A percentile compares a stretch with the other conserved stretches of the same genome.
Conservation (phyloP, 2,113 vertebrate genomes). For the Pomatostomus ruficeps region DNA sequence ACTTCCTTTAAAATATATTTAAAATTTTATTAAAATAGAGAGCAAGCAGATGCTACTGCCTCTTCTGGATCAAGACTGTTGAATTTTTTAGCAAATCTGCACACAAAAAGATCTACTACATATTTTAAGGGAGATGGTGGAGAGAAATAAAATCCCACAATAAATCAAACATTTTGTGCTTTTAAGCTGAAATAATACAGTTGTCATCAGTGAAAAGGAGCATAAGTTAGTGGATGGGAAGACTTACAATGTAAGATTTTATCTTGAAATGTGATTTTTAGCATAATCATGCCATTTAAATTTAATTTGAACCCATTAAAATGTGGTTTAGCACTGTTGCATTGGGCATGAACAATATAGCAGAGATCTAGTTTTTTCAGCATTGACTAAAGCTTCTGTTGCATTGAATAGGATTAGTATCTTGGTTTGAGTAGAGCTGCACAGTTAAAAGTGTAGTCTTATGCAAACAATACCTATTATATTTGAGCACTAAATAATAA, state of each 20-base stretch:
- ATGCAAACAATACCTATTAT: neutral
- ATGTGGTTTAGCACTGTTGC: fast-evolving
- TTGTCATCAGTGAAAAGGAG: neutral
- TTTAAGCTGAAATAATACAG: neutral
- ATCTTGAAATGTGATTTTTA: neutral
- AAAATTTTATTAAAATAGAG: neutral
- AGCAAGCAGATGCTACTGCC: neutral
- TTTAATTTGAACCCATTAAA: neutral
- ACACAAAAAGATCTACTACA: neutral
- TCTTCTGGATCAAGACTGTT: neutral
- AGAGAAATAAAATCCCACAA: neutral
- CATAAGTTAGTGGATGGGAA: neutral
- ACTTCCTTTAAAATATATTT: neutral
- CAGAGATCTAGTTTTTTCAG: neutral
- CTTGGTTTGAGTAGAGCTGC: neutral
- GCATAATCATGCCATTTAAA: neutral
- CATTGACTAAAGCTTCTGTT: neutral
- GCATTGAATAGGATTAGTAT: neutral
- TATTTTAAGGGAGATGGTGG: neutral
- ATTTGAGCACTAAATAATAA: neutral
- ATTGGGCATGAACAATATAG: neutral
- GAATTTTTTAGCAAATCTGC: neutral
- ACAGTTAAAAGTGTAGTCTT: neutral
- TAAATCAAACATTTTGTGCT: neutral
- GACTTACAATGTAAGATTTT: neutral